Conservation (phyloP, 2,113 vertebrate species). For the Canis aureus region DNA sequence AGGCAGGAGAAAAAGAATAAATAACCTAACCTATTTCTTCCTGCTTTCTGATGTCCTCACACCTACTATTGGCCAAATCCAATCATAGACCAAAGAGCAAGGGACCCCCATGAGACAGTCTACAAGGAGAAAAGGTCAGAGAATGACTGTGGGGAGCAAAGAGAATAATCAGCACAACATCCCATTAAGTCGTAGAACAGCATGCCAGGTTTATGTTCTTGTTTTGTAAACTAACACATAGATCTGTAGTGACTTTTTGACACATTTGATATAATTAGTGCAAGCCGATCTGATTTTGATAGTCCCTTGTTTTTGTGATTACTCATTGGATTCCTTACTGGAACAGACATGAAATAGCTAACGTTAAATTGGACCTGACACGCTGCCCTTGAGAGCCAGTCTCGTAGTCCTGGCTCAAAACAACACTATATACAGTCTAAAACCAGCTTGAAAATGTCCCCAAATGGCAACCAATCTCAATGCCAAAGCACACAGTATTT, state of each 20-base stretch:
- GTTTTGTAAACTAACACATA: background rate
- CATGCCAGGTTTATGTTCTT: background rate
- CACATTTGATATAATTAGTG: background rate
- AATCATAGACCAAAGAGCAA: background rate
- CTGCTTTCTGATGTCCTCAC: fast-evolving
- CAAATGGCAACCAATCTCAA: background rate
- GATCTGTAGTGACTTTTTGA: background rate
- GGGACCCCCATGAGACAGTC: background rate
- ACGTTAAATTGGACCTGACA: constrained; percentile 34
- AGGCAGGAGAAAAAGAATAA: background rate
- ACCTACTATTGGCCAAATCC: background rate
- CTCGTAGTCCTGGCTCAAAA: background rate
- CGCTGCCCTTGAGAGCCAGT: constrained; percentile 23
- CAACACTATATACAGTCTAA: background rate
- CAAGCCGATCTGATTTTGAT: background rate
- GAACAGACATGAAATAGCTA: constrained; percentile 35
- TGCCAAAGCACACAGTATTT: background rate
- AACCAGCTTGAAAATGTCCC: background rate
- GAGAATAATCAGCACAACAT: background rate
- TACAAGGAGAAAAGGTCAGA: background rate
- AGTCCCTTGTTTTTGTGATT: constrained; percentile 43
- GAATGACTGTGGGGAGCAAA: background rate
- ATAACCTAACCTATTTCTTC: background rate
- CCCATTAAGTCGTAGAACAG: background rate
- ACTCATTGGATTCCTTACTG: constrained; percentile 49